Evolutionary conservation across 2,113 vertebrate species (phyloP), one percentile per base, ranked within the genome.

Genomic region (Colius striatus): DNA sequence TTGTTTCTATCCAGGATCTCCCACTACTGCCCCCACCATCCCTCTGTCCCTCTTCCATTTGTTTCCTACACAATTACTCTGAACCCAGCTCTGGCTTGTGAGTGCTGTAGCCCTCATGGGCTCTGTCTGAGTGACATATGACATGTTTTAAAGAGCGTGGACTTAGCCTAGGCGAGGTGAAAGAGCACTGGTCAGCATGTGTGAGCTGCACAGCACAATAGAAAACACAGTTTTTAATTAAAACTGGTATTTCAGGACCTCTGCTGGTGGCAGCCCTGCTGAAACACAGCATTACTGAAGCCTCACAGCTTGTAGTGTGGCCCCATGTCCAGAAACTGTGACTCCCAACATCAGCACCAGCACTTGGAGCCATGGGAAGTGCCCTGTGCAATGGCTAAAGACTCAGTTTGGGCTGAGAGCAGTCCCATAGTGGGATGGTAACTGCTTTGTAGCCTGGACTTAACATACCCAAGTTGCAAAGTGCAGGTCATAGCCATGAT

Each of bases 211-310:
- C 29, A 88, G 51, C 53, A 92, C 65, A 90, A 94, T 84, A 89
- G 93, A 87, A 96, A 90, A 81, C 58, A 81, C 32, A 68, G 66
- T 30, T 93, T 95, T 94, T 97, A 97, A 97, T 97, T 96, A 96
- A 96, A 90, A 93, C 41, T 95, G 92, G 88, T 95, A 94, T 96
- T 95, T 94, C 70, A 3, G 83, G 36, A 96, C 90, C 88, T 93
- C 95, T 94, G 90, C 83, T 96, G 80, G 92, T 93, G 88, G 88
- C 76, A 95, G n/a, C 76, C 80, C 83, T 87, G 61, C 45, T 92
- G 92, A 96, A 95, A 95, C 68, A 93, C 0, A 13, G 43, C 67
- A 45, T 81, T 3, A 2, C 65, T 84, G 75, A 91, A 90, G 65
- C 63, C 79, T 60, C 2, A 1, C 48, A 47, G 29, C 29, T 26